Percentiles rank a stretch among this genome's conserved stretches.
Conservation (phyloP, 2,888 invertebrate genomes). For the Sarcophaga variegata region DNA sequence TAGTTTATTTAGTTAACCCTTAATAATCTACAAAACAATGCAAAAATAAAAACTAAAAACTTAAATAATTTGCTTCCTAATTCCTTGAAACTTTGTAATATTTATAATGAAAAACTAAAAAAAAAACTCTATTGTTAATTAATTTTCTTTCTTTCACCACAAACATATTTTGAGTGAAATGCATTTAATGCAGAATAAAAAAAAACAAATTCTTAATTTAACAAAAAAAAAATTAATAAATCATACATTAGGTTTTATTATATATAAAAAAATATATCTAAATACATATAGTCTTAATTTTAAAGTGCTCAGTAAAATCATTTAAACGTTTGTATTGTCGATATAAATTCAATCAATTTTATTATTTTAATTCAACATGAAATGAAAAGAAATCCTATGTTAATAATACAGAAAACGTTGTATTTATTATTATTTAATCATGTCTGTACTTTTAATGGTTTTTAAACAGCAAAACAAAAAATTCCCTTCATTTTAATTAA, state of each 20-base stretch:
- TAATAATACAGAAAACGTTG: conserved; percentile 42
- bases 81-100: conserved; percentile 49
- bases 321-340: conserved; percentile 12
- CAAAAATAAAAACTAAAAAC: conserved; percentile 13
- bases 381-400: neutral
- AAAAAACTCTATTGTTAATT: conserved; percentile 12
- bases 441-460: conserved; percentile 33
- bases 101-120: neutral
- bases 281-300: conserved; percentile 32
- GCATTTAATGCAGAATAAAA: conserved; percentile 76
- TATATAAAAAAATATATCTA: conserved; percentile 23
- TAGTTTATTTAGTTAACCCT: neutral
- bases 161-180: conserved; percentile 71
- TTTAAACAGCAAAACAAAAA: conserved; percentile 38
- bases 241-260: conserved; percentile 36
- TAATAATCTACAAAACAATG: neutral
- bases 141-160: conserved; percentile 36
- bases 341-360: conserved; percentile 32
- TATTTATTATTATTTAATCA: conserved; percentile 44
- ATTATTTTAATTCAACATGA: conserved; percentile 14
- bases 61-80: conserved; percentile 60
- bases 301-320: conserved; percentile 57
- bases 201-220: conserved; percentile 8
- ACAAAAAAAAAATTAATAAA: conserved; percentile 5
- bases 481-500: conserved; percentile 21